These are phyloP conservation scores for Micoletzkya japonica DNA, from an alignment of 2,888 invertebrate genomes.

Conservation along the genomic window DNA sequence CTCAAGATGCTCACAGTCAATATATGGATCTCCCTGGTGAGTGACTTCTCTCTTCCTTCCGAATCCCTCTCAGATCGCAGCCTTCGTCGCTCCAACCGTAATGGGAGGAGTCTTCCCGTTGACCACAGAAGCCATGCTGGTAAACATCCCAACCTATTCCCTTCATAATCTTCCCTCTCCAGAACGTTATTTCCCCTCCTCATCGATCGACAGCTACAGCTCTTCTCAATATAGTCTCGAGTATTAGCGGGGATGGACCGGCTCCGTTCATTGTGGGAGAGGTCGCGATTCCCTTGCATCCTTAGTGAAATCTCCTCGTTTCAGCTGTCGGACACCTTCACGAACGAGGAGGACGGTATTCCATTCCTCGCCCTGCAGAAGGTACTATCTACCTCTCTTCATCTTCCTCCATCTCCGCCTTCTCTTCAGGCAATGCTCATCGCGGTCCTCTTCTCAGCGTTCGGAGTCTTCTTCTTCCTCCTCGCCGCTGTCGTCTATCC, in stretches of 20 bases:
- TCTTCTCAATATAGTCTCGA: slow-evolving; percentile 8
- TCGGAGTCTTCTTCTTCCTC: slow-evolving; percentile 9
- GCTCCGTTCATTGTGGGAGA: slow-evolving; percentile 1
- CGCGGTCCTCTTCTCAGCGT: neutral
- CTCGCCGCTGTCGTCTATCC: slow-evolving; percentile 11
- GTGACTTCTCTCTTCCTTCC: neutral
- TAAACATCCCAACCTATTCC: neutral
- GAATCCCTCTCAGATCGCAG: neutral
- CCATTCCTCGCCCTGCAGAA: slow-evolving; percentile 1
- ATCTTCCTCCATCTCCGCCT: neutral
- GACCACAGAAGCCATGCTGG: slow-evolving; percentile 4
- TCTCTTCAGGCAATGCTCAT: neutral
- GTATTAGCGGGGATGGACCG: slow-evolving; percentile 13
- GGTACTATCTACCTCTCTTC: neutral
- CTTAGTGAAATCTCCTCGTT: too few species aligned
- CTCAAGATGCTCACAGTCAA: neutral
- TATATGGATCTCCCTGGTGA: neutral
- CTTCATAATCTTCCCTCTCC: neutral
- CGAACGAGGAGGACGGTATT: neutral
- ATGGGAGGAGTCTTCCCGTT: slow-evolving; percentile 4
- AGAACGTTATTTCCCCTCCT: slow-evolving; percentile 10
- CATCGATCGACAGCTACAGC: slow-evolving; percentile 11
- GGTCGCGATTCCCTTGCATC: neutral
- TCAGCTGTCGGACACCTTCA: neutral
- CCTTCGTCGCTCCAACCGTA: slow-evolving; percentile 10